A percentile compares a stretch with the other conserved stretches of the same genome.
These are phyloP conservation scores for Diplogasteroides magnus DNA, from an alignment of 1,140 invertebrate species.

Conservation along the genomic window DNA sequence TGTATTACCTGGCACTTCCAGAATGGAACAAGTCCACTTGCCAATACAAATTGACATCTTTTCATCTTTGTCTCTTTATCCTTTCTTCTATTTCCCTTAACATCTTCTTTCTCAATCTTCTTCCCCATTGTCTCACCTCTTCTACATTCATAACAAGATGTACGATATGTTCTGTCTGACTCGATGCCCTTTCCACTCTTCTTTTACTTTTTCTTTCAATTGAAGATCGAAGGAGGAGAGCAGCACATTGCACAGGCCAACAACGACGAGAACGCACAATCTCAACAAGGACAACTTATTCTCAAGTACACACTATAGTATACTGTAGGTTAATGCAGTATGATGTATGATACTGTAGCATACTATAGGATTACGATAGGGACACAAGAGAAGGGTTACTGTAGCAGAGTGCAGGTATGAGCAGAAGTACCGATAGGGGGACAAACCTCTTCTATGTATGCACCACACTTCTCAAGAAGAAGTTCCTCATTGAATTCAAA, in stretches of 20 bases:
- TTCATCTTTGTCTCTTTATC: no score
- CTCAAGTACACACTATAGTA: no score
- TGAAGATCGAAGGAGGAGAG: constrained; percentile 8
- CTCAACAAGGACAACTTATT: no score
- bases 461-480: constrained; percentile 9
- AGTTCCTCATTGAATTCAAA: constrained; percentile 17
- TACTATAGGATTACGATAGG: no score
- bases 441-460: constrained; percentile 18
- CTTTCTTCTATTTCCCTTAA: no score
- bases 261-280: constrained; percentile 3
- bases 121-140: background rate
- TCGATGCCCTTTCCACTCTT: constrained; percentile 21
- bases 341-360: no score
- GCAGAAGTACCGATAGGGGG: no score
- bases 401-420: no score
- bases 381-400: no score
- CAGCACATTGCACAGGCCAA: constrained; percentile 22
- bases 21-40: constrained; percentile 19
- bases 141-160: constrained; percentile 16
- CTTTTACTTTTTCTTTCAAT: constrained; percentile 16
- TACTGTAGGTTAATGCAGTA: no score
- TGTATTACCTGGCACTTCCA: constrained; percentile 15
- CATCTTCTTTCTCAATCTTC: no score
- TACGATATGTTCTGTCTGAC: constrained; percentile 14
- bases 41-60: background rate